These are phyloP conservation scores for Ptychadena robeensis DNA, from an alignment of 2,797 vertebrate species.

Conservation along the genomic window DNA sequence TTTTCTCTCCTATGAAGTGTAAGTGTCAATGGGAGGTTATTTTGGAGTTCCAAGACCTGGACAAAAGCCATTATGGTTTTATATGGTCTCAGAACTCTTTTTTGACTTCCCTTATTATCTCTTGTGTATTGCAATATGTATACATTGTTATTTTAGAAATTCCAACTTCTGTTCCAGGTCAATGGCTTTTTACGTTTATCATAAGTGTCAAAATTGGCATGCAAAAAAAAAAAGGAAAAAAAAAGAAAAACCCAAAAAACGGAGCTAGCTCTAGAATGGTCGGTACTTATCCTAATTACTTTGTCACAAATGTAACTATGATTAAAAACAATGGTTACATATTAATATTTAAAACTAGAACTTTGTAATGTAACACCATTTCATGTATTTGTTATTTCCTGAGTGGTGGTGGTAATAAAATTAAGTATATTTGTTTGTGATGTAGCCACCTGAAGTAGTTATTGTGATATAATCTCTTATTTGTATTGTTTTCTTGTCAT, in stretches of 20 bases:
- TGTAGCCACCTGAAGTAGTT: constrained; percentile 70
- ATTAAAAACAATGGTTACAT: background rate
- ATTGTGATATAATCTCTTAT: constrained; percentile 69
- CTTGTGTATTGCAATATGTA: background rate
- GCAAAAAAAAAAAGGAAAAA: background rate
- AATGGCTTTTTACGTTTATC: background rate
- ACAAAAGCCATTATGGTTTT: background rate
- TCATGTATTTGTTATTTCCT: background rate
- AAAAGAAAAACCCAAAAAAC: background rate
- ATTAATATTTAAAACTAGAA: background rate
- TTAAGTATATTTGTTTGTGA: constrained; percentile 71
- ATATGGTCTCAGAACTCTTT: background rate
- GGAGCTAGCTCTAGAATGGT: background rate
- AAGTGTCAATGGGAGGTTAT: background rate
- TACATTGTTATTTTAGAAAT: background rate
- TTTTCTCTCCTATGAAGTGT: background rate
- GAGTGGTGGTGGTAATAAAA: constrained; percentile 60
- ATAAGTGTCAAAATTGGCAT: background rate
- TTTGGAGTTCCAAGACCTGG: background rate
- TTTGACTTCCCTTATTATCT: background rate
- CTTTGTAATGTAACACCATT: constrained; percentile 10
- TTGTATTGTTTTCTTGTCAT: constrained; percentile 67
- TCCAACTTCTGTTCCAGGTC: background rate
- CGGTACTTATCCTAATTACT: background rate
- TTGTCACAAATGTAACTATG: background rate